phyloP scores from a whole-genome alignment of 2,797 vertebrate genomes.

The Trichosurus vulpecula region DNA sequence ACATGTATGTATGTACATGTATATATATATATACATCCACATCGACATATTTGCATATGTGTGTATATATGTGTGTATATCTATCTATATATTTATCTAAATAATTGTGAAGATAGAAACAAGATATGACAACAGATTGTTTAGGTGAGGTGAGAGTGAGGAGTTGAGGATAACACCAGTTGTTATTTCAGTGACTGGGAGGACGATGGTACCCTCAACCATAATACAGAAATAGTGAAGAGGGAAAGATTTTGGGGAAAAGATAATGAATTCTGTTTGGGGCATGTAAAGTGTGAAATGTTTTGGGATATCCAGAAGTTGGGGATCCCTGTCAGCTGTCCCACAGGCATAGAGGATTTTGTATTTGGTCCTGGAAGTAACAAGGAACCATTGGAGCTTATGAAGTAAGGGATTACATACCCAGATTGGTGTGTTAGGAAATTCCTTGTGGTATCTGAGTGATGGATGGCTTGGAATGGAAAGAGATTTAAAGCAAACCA shows the following conservation, averaged over 20 bases:
- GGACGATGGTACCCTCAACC: not conserved
- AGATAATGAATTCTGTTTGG: not conserved
- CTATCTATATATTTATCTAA: no score
- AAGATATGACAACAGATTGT: not conserved
- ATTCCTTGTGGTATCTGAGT: not conserved
- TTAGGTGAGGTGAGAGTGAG: not conserved
- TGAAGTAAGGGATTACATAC: not conserved
- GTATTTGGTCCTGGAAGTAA: not conserved
- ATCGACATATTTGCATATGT: no score
- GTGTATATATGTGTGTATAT: rapidly evolving
- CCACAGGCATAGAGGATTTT: no score
- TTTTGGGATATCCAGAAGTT: no score
- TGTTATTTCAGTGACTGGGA: not conserved
- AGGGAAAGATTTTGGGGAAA: not conserved
- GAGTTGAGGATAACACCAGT: not conserved
- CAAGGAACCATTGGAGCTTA: not conserved
- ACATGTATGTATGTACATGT: no score
- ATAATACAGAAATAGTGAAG: not conserved
- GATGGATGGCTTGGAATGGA: not conserved
- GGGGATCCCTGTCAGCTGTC: no score
- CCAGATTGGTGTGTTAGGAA: not conserved
- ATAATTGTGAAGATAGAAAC: not conserved
- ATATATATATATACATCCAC: no score
- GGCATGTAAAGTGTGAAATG: not conserved
- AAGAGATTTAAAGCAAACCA: not conserved